phyloP scores from a whole-genome alignment of 2,888 invertebrate genomes.

The Acleris literana region DNA sequence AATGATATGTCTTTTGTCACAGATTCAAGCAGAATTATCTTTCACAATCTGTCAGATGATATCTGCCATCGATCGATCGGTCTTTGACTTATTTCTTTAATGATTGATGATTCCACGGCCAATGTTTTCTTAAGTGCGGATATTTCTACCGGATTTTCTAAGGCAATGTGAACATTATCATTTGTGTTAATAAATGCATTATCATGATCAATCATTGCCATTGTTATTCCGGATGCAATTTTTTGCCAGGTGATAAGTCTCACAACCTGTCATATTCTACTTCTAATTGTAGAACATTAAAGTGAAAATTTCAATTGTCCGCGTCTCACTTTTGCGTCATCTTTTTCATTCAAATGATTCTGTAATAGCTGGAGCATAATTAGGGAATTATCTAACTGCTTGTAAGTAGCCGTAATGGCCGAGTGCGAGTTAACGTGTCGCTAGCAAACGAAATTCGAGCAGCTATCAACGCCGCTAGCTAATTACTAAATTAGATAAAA shows the following conservation, averaged over 20 bases:
- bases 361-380: constrained; percentile 32
- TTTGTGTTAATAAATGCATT: not conserved
- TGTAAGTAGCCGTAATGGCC: constrained; percentile 20
- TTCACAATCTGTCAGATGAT: constrained; percentile 18
- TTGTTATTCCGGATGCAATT: not conserved
- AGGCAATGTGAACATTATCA: constrained; percentile 1
- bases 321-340: constrained; percentile 21
- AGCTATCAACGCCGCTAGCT: constrained; percentile 14
- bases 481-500: constrained; percentile 21
- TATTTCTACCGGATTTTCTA: constrained; percentile 17
- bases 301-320: constrained; percentile 26
- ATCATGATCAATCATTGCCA: not conserved
- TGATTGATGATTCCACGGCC: constrained; percentile 29
- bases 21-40: constrained; percentile 21
- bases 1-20: constrained; percentile 17
- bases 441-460: constrained; percentile 21
- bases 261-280: constrained; percentile 1
- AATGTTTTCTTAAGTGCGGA: constrained; percentile 4
- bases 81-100: constrained; percentile 19
- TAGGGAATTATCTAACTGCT: constrained; percentile 29
- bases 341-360: constrained; percentile 26
- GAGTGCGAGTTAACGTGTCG: constrained; percentile 14
- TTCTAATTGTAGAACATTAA: constrained; percentile 30
- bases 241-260: not conserved
- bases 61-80: constrained; percentile 30